A percentile compares a stretch with the other conserved stretches of the same genome.
Evolutionary conservation across 2,888 invertebrate species (phyloP).

Genomic region (Agyllia agylla): DNA sequence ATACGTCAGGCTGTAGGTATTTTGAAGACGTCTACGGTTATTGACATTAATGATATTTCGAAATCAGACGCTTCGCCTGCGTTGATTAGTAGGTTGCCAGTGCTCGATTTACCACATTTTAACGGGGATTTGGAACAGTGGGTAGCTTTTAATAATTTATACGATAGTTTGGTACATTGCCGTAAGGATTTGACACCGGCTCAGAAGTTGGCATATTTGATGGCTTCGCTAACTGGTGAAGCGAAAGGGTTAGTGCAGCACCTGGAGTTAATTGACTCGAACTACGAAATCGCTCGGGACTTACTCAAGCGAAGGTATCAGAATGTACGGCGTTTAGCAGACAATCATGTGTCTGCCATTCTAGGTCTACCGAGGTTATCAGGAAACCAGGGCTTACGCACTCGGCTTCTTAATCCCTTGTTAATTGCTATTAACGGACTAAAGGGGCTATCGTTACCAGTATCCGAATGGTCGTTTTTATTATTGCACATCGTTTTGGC

Average conservation of each 20-base stretch:
- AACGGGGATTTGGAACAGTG: slow-evolving; percentile 20
- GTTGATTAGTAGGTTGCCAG: slow-evolving; percentile 28
- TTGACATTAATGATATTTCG: slow-evolving; percentile 84
- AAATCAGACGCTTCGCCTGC: slow-evolving; percentile 4
- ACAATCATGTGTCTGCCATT: slow-evolving; percentile 28
- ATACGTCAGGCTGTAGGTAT: slow-evolving; percentile 1
- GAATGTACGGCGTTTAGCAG: slow-evolving; percentile 24
- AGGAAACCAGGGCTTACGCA: slow-evolving; percentile 10
- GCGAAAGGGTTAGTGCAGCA: slow-evolving; percentile 12
- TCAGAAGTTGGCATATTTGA: slow-evolving; percentile 91
- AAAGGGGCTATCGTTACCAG: slow-evolving; percentile 1
- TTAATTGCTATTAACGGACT: not conserved
- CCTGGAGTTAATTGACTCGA: slow-evolving; percentile 7
- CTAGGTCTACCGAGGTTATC: not conserved
- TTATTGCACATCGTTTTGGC: slow-evolving; percentile 12
- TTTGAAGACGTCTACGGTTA: not conserved
- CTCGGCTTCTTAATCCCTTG: not conserved
- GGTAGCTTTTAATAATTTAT: slow-evolving; percentile 26
- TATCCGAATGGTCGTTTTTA: slow-evolving; percentile 11
- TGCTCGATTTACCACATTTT: slow-evolving; percentile 27
- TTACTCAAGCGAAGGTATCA: slow-evolving; percentile 23
- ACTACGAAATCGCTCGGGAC: slow-evolving; percentile 23
- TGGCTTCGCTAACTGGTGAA: slow-evolving; percentile 23
- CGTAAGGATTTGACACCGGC: slow-evolving; percentile 19
- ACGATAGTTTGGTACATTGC: slow-evolving; percentile 25